phyloP scores from a whole-genome alignment of 2,888 invertebrate species.

The Himalopsyche japonica region DNA sequence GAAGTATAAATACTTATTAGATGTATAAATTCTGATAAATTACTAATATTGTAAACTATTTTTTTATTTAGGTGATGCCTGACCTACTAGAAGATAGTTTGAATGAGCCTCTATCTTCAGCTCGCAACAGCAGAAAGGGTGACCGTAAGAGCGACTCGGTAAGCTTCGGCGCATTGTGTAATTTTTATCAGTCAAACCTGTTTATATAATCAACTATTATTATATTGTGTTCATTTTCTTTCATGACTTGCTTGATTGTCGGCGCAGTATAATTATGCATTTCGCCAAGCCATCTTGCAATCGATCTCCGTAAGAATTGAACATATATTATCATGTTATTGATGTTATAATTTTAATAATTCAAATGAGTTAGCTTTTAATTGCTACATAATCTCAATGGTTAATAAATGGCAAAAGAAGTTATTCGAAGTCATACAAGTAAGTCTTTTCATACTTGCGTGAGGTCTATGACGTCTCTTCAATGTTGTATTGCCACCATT shows the following conservation, averaged over 20 bases:
- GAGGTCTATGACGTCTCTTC: no score
- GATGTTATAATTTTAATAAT: not conserved
- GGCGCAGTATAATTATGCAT: not conserved
- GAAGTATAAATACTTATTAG: not conserved
- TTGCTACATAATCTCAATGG: no score
- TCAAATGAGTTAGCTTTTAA: not conserved
- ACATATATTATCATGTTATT: not conserved
- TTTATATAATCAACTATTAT: not conserved
- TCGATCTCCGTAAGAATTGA: slow-evolving; percentile 2
- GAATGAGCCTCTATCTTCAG: slow-evolving; percentile 49
- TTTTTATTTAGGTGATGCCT: slow-evolving; percentile 48
- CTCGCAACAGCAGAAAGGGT: slow-evolving; percentile 47
- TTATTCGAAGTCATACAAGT: no score
- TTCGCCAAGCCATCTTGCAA: not conserved
- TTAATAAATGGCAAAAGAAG: no score
- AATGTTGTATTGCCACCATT: no score
- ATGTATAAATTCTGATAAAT: not conserved
- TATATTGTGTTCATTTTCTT: not conserved
- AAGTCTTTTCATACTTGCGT: no score
- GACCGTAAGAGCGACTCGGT: slow-evolving; percentile 58
- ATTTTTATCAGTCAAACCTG: not conserved
- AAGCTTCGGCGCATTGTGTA: slow-evolving; percentile 43
- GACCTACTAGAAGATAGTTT: slow-evolving; percentile 56
- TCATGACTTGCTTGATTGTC: not conserved
- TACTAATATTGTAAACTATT: no score